Base-by-base conservation (phyloP, 2,888 invertebrate species). In the Glyphotaelius pellucidus region DNA sequence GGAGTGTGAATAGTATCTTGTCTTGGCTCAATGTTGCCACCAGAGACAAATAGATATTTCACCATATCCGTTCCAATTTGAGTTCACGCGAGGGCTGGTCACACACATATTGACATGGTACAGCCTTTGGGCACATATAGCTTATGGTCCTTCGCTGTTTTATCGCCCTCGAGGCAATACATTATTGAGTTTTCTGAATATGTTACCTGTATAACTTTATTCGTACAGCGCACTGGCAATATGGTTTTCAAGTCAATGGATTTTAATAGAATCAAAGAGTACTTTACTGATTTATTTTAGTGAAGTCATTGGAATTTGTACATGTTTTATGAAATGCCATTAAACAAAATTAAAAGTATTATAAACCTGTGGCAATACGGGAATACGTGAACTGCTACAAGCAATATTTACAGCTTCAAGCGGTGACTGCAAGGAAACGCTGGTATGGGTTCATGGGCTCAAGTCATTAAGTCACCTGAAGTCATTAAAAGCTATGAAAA, bases 1-100 rank as follows among this genome's bases (percentile, higher is more conserved):
- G 9, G 25, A 67, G 67, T 67, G 9, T 67, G 7, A 67, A 67
- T 25, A 67, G 25, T 67, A 67, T 25, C 19, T 67, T 9, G n/a
- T 25, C 19, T 67, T 9, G n/a, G 9, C 67, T n/a, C 25, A 67
- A 1, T 67, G 67, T 67, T n/a, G 67, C 67, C 9, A 67, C 25
- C 19, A 83, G 83, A 38, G 83, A 83, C 83, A 83, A 83, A 83
- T 83, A 35, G 83, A 9, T 83, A 32, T 83, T 83, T 83, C 83
- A 32, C 35, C 35, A 83, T 32, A 83, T 83, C 83, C 83, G 83
- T 32, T 83, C 83, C 35, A 83, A 2, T 83, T 83, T 32, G 19
- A n/a, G 83, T 83, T 35, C 83, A 25, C 7, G 15, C 83, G 83
- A 83, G 83, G 83, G 83, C 83, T 83, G 83, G 35, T 83, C 35